Evolutionary conservation across 1,140 invertebrate genomes (phyloP).

Genomic region (Calephelis nemesis): DNA sequence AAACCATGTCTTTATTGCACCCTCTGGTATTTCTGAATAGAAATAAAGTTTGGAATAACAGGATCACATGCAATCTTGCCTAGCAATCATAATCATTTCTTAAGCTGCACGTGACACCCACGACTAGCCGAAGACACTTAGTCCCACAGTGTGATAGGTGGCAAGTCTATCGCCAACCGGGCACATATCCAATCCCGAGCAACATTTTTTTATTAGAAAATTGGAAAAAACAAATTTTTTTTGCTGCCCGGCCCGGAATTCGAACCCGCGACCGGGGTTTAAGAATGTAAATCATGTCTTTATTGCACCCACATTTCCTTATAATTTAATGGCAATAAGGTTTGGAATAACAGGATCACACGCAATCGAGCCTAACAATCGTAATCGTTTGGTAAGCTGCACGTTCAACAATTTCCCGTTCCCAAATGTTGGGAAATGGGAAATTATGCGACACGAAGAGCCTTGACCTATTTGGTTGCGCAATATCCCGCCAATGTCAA

Average conservation of each 20-base stretch:
- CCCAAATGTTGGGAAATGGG: constrained; percentile 3
- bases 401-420: constrained; percentile 5
- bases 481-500: constrained; percentile 10
- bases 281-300: not conserved
- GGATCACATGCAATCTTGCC: constrained; percentile 2
- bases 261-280: too few relatives aligned
- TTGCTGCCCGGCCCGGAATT: too few relatives aligned
- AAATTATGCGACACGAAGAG: constrained; percentile 9
- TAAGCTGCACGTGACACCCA: not conserved
- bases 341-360: not conserved
- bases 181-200: too few relatives aligned
- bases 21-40: not conserved
- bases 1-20: not conserved
- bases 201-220: too few relatives aligned
- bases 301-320: not conserved
- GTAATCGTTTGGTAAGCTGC: not conserved
- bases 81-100: not conserved
- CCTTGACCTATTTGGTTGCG: constrained; percentile 1
- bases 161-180: too few relatives aligned
- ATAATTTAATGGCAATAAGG: not conserved
- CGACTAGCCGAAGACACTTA: too few relatives aligned
- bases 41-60: not conserved
- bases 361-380: constrained; percentile 6
- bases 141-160: too few relatives aligned
- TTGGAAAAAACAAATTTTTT: too few relatives aligned